These are phyloP conservation scores for Sarcoramphus papa DNA, from an alignment of 2,797 vertebrate species.

Conservation along the genomic window DNA sequence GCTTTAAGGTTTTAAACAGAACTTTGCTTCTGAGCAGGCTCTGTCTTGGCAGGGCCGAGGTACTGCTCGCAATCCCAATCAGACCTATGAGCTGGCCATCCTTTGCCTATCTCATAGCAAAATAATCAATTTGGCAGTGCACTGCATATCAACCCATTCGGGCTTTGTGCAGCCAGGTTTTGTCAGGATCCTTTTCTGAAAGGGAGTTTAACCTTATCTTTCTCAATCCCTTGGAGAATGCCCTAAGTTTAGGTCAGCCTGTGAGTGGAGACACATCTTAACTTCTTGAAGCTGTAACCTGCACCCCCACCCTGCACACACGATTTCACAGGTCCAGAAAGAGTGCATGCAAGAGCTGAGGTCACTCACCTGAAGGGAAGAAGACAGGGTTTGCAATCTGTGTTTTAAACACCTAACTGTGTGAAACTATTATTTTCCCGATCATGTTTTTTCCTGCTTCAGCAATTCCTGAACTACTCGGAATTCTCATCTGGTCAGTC, in stretches of 20 bases:
- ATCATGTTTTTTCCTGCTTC: not conserved
- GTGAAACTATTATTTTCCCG: not conserved
- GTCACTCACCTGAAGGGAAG: not conserved
- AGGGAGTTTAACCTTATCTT: not conserved
- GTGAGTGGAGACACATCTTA: not conserved
- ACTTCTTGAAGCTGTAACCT: not conserved
- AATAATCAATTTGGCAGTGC: not conserved
- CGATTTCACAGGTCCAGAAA: not conserved
- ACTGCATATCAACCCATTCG: rapidly evolving
- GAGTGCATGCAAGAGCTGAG: not conserved
- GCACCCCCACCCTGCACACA: not conserved
- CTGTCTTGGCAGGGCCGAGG: not conserved
- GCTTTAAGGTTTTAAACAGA: not conserved
- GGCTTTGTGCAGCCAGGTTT: not conserved
- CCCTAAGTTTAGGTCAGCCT: not conserved
- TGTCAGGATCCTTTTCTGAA: not conserved
- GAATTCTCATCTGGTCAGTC: not conserved
- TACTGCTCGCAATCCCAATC: not conserved
- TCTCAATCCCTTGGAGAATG: not conserved
- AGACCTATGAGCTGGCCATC: not conserved
- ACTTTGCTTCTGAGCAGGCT: not conserved
- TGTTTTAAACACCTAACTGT: not conserved
- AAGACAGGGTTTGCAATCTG: not conserved
- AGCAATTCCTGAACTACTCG: not conserved
- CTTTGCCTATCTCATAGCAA: not conserved